Percentiles rank a stretch among this genome's conserved stretches.
These are phyloP conservation scores for Lysandra coridon DNA, from an alignment of 2,888 invertebrate genomes.

Conservation along the genomic window DNA sequence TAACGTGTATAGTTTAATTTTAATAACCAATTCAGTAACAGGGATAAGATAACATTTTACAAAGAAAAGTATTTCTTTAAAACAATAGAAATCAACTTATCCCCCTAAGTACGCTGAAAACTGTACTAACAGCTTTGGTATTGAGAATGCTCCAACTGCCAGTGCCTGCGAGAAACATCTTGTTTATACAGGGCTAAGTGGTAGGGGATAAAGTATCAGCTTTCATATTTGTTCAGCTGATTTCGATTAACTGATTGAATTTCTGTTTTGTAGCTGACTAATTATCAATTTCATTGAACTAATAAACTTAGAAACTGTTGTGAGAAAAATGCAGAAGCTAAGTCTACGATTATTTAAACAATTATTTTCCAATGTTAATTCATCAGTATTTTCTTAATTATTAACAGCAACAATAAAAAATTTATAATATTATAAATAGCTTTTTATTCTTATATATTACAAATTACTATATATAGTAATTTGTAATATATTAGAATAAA, in stretches of 20 bases:
- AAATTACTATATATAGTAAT: too few relatives aligned
- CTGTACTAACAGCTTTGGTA: background rate
- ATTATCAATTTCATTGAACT: background rate
- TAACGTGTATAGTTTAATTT: too few relatives aligned
- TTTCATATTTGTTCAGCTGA: conserved; percentile 18
- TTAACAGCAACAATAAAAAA: too few relatives aligned
- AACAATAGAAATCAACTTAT: background rate
- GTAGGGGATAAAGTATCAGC: background rate
- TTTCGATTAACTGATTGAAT: conserved; percentile 6
- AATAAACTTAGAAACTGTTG: background rate
- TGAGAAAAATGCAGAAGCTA: too few relatives aligned
- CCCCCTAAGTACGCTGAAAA: background rate
- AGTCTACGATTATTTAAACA: too few relatives aligned
- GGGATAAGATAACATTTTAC: too few relatives aligned
- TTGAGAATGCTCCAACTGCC: background rate
- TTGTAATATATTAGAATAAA: too few relatives aligned
- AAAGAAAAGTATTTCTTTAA: background rate
- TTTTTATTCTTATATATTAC: too few relatives aligned
- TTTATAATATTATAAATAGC: too few relatives aligned
- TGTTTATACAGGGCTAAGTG: conserved; percentile 12
- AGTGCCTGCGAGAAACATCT: background rate
- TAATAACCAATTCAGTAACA: too few relatives aligned
- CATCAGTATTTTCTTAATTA: too few relatives aligned
- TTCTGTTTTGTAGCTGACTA: conserved; percentile 1
- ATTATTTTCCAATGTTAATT: too few relatives aligned